Conservation (phyloP, 2,113 vertebrate species). For the Dasyornis broadbenti region DNA sequence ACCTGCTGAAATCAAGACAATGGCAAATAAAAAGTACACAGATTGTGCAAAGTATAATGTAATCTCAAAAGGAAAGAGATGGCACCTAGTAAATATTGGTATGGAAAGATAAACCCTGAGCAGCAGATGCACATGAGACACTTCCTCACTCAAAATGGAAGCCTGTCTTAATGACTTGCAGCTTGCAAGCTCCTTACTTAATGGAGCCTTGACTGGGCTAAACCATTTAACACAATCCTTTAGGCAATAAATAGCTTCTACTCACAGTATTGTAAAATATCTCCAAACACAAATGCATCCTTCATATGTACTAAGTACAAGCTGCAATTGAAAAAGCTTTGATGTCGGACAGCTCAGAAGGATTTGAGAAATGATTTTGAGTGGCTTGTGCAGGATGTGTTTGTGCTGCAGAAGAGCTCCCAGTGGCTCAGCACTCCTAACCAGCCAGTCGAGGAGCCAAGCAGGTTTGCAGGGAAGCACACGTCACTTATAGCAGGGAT, state of each 20-base stretch:
- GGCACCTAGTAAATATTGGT: background rate
- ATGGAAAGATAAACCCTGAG: conserved; percentile 4
- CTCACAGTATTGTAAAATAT: background rate
- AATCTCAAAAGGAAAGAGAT: background rate
- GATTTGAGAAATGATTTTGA: background rate
- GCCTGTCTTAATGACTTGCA: background rate
- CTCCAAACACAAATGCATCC: background rate
- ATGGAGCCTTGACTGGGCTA: background rate
- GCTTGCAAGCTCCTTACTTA: conserved; percentile 7
- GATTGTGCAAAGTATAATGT: background rate
- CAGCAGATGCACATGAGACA: background rate
- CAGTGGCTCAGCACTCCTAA: conserved; percentile 58
- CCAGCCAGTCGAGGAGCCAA: background rate
- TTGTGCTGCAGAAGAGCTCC: conserved; percentile 36
- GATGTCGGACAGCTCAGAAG: background rate
- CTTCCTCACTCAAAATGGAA: conserved; percentile 16
- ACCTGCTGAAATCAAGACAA: background rate
- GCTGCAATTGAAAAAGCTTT: background rate
- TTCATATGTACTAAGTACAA: background rate
- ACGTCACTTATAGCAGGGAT: conserved; percentile 75
- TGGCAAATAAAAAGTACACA: conserved; percentile 22
- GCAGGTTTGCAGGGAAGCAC: conserved; percentile 68
- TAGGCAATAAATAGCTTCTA: background rate
- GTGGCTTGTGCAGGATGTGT: background rate
- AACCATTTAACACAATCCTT: conserved; percentile 31